Conservation (phyloP, 2,797 vertebrate species). For the Labeo calbasu region DNA sequence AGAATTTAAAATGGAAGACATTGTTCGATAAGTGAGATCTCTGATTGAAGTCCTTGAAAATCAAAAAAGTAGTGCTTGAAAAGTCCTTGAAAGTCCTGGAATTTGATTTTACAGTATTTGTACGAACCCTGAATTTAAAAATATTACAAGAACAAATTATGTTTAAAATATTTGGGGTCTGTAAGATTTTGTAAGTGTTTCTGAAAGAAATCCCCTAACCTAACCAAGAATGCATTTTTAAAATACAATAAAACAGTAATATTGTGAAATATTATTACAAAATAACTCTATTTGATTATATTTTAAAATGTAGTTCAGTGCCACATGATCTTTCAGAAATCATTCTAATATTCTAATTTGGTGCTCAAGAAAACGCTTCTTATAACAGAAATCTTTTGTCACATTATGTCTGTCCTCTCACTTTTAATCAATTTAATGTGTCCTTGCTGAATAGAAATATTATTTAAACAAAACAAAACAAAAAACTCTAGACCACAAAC, state of each 20-base stretch:
- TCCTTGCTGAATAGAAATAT: not conserved
- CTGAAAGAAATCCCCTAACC: not conserved
- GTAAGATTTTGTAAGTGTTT: not conserved
- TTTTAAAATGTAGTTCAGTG: not conserved
- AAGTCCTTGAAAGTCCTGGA: too few relatives aligned
- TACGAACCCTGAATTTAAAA: not conserved
- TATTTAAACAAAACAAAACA: not conserved
- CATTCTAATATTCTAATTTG: not conserved
- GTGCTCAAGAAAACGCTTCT: not conserved
- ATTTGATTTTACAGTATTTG: too few relatives aligned
- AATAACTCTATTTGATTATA: not conserved
- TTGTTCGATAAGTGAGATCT: too few relatives aligned
- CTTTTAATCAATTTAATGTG: not conserved
- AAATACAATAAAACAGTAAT: not conserved
- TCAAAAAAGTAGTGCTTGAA: too few relatives aligned
- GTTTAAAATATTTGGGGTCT: not conserved
- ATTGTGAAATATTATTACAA: not conserved
- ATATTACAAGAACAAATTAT: too few relatives aligned
- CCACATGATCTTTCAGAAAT: not conserved
- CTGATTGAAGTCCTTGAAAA: too few relatives aligned
- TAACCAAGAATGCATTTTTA: not conserved
- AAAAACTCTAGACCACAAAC: not conserved
- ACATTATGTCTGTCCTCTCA: not conserved
- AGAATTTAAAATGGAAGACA: too few relatives aligned
- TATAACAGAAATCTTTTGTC: not conserved